Evolutionary conservation across 2,113 vertebrate species (phyloP).

Genomic region (Paradisaea rubra): DNA sequence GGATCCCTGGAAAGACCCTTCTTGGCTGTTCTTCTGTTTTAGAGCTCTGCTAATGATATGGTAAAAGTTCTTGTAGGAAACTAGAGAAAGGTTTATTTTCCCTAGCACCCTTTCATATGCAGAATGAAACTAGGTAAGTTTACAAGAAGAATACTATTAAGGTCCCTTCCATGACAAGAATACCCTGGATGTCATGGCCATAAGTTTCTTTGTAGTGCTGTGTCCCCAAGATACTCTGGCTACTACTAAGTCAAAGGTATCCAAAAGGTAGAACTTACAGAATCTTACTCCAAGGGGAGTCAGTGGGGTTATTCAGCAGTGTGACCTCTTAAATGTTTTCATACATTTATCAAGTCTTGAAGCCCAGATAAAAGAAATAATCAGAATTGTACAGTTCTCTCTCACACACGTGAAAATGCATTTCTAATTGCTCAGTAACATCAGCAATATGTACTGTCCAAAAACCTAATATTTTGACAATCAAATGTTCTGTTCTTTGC

Average conservation of each 20-base stretch:
- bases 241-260: not conserved
- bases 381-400: not conserved
- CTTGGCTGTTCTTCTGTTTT: not conserved
- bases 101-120: not conserved
- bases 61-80: not conserved
- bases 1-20: not conserved
- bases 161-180: not conserved
- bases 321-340: not conserved
- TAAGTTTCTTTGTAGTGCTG: not conserved
- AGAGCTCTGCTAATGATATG: not conserved
- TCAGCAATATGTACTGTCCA: not conserved
- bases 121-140: not conserved
- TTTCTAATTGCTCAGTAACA: not conserved
- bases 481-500: conserved; percentile 35
- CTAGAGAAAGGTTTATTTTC: not conserved
- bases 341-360: not conserved
- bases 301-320: not conserved
- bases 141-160: not conserved
- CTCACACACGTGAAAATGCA: not conserved
- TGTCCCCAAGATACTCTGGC: not conserved
- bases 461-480: conserved; percentile 1
- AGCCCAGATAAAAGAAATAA: not conserved
- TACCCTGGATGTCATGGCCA: not conserved
- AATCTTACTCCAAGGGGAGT: not conserved
- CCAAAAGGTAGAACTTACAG: not conserved